Evolutionary conservation across 2,797 vertebrate species (phyloP).

Genomic region (Falco biarmicus): DNA sequence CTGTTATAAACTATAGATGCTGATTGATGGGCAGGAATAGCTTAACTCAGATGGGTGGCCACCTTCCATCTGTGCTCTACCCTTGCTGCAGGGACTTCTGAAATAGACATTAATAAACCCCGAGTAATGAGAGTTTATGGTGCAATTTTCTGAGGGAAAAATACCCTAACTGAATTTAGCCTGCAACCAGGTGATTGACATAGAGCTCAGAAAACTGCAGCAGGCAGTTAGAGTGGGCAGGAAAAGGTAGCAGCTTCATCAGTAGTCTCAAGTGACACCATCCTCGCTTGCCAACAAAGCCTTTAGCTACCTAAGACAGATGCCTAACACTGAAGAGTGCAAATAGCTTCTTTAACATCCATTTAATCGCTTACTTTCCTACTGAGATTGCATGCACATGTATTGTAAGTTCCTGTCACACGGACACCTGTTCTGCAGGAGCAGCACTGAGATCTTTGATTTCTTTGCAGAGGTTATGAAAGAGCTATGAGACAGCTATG

Average conservation of each 20-base stretch:
- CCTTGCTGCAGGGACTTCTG: conserved; percentile 8
- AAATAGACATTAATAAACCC: conserved; percentile 31
- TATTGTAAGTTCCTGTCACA: background rate
- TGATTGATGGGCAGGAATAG: conserved; percentile 3
- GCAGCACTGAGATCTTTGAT: background rate
- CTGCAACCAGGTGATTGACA: background rate
- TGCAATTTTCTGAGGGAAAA: background rate
- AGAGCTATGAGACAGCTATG: background rate
- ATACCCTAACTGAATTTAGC: background rate
- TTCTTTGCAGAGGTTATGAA: background rate
- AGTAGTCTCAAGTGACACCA: background rate
- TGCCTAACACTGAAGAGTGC: background rate
- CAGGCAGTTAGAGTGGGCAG: background rate
- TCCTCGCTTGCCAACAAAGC: background rate
- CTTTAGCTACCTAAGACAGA: background rate
- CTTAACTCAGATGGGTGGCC: background rate
- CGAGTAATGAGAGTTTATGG: background rate
- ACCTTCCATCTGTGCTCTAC: background rate
- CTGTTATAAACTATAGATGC: background rate
- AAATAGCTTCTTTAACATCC: background rate
- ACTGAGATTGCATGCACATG: background rate
- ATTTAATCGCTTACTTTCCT: background rate
- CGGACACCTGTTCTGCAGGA: background rate
- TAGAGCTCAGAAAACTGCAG: background rate
- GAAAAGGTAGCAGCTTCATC: background rate